phyloP scores from a whole-genome alignment of 1,140 invertebrate species.

The Philotrypesis tridentata region DNA sequence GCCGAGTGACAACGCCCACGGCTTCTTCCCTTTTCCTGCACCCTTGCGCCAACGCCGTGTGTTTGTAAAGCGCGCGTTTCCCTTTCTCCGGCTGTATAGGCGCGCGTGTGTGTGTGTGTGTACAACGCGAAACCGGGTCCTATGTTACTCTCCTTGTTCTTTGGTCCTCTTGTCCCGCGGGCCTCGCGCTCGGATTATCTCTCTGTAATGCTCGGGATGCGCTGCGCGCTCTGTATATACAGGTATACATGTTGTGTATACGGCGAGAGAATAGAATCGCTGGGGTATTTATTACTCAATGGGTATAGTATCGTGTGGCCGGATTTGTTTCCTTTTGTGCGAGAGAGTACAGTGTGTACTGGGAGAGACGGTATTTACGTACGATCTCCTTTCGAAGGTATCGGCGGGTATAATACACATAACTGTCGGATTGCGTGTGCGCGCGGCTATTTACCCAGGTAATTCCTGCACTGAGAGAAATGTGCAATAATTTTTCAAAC shows the following conservation, averaged over 20 bases:
- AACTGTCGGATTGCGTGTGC: background rate
- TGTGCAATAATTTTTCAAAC: too few species aligned
- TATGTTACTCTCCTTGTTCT: too few species aligned
- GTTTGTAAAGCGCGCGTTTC: background rate
- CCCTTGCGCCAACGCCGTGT: background rate
- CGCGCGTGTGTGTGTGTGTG: too few species aligned
- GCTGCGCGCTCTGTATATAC: too few species aligned
- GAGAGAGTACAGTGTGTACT: too few species aligned
- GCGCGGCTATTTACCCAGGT: too few species aligned
- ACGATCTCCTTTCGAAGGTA: background rate
- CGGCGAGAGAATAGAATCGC: background rate
- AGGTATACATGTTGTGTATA: background rate
- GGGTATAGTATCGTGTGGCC: background rate
- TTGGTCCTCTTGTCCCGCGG: too few species aligned
- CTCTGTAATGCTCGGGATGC: too few species aligned
- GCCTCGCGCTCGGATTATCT: too few species aligned
- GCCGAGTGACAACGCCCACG: conserved; percentile 65
- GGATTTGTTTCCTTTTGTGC: background rate
- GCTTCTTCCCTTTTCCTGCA: background rate
- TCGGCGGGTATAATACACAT: too few species aligned
- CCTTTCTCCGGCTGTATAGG: background rate
- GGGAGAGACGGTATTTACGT: background rate
- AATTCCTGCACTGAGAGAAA: too few species aligned
- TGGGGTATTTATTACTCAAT: background rate
- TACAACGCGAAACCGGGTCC: too few species aligned